Evolutionary conservation across 2,113 vertebrate genomes (phyloP).

Genomic region (Pimephales promelas): DNA sequence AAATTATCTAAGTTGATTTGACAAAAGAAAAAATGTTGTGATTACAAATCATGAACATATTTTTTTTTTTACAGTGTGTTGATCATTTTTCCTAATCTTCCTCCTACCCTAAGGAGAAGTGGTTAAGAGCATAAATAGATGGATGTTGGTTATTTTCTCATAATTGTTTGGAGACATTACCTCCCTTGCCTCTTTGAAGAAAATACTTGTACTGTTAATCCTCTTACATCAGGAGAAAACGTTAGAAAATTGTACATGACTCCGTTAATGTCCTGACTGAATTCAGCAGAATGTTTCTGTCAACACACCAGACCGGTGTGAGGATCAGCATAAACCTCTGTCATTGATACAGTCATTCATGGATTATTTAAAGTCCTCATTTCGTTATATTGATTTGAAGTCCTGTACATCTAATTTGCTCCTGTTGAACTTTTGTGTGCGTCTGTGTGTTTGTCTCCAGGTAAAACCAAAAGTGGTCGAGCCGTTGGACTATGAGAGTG

Average conservation of each 20-base stretch:
- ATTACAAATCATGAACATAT: too few species aligned
- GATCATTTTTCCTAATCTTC: too few species aligned
- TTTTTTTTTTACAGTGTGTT: too few species aligned
- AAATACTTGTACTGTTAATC: too few species aligned
- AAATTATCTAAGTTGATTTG: too few species aligned
- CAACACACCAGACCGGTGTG: neutral
- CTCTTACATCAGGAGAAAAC: too few species aligned
- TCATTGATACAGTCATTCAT: neutral
- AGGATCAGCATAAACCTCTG: neutral
- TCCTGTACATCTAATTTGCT: neutral
- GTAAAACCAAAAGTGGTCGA: constrained; percentile 96
- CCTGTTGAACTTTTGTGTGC: neutral
- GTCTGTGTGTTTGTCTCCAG: constrained; percentile 70
- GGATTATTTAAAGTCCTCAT: neutral
- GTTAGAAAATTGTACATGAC: neutral
- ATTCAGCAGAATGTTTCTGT: neutral
- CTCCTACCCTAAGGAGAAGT: too few species aligned
- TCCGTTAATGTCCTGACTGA: neutral
- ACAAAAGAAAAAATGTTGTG: too few species aligned
- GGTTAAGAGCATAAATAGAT: too few species aligned
- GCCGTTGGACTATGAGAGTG: constrained; percentile 95
- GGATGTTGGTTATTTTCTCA: too few species aligned
- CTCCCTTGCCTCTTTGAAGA: too few species aligned
- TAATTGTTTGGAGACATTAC: too few species aligned
- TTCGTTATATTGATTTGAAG: neutral